phyloP scores from a whole-genome alignment of 2,888 invertebrate genomes.

The Pheosia gnoma region DNA sequence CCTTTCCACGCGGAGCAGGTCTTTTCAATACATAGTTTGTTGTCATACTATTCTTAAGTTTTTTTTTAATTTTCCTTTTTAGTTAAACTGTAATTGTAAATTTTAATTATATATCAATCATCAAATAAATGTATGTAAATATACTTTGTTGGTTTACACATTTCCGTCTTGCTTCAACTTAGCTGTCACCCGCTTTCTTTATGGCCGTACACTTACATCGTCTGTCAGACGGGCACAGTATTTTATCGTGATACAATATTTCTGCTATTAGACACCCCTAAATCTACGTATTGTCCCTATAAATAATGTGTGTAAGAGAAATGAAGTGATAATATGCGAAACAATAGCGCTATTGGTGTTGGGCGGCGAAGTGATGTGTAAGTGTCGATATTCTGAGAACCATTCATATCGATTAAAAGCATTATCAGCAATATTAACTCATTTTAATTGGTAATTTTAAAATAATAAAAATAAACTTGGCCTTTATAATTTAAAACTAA shows the following conservation, averaged over 20 bases:
- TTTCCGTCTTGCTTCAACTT: not conserved
- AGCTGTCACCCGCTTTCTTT: conserved; percentile 6
- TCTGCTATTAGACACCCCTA: conserved; percentile 63
- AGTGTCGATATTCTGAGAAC: conserved; percentile 22
- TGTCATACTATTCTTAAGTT: no score
- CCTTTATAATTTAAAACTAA: no score
- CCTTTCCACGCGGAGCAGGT: no score
- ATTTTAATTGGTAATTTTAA: no score
- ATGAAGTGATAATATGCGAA: conserved; percentile 73
- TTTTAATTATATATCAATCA: no score
- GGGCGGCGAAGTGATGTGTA: conserved; percentile 48
- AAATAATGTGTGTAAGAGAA: conserved; percentile 65
- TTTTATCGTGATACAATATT: conserved; percentile 58
- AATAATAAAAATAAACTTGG: no score
- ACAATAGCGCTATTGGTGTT: conserved; percentile 57
- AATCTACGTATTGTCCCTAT: conserved; percentile 66
- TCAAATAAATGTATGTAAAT: no score
- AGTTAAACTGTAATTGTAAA: no score
- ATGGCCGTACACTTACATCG: conserved; percentile 37
- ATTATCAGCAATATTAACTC: not conserved
- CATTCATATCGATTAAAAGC: not conserved
- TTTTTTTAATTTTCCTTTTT: no score
- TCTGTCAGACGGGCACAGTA: conserved; percentile 50
- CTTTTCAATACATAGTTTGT: no score
- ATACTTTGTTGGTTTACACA: not conserved